A percentile compares a stretch with the other conserved stretches of the same genome.
These are phyloP conservation scores for Andrena hattorfiana DNA, from an alignment of 2,888 invertebrate species.

Conservation along the genomic window DNA sequence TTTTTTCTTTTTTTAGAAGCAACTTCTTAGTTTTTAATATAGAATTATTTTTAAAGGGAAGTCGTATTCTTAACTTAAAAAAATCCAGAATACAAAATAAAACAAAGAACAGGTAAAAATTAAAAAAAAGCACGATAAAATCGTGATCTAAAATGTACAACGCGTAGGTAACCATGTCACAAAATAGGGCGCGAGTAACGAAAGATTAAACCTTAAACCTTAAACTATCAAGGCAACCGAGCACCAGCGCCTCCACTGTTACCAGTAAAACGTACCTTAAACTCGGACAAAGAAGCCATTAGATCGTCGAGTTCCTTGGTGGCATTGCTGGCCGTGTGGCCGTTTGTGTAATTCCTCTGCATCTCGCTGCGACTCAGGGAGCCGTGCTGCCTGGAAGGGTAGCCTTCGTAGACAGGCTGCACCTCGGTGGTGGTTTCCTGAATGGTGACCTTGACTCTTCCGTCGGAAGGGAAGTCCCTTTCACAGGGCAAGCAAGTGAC, in stretches of 20 bases:
- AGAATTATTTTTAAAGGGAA: too few species aligned
- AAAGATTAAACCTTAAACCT: too few species aligned
- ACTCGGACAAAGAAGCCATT: constrained; percentile 97
- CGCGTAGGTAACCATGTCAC: too few species aligned
- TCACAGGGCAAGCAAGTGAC: constrained; percentile 43
- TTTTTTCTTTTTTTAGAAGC: too few species aligned
- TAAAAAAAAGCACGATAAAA: too few species aligned
- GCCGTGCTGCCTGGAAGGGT: constrained; percentile 76
- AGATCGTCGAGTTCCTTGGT: constrained; percentile 97
- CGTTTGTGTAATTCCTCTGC: constrained; percentile 77
- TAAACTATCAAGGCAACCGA: neutral
- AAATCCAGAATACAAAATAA: too few species aligned
- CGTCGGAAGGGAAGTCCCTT: constrained; percentile 82
- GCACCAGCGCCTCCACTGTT: neutral
- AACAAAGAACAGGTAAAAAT: too few species aligned
- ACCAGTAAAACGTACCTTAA: constrained; percentile 89
- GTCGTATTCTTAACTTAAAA: too few species aligned
- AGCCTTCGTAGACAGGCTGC: constrained; percentile 80
- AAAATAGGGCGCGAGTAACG: too few species aligned
- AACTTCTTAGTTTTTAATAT: too few species aligned
- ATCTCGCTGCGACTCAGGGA: constrained; percentile 76
- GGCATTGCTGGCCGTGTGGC: constrained; percentile 91
- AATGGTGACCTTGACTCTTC: constrained; percentile 85
- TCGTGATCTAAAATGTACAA: too few species aligned
- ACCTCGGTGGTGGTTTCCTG: constrained; percentile 85